A percentile compares a stretch with the other conserved stretches of the same genome.
phyloP scores from a whole-genome alignment of 1,140 invertebrate genomes.

The Calosoma granatense region DNA sequence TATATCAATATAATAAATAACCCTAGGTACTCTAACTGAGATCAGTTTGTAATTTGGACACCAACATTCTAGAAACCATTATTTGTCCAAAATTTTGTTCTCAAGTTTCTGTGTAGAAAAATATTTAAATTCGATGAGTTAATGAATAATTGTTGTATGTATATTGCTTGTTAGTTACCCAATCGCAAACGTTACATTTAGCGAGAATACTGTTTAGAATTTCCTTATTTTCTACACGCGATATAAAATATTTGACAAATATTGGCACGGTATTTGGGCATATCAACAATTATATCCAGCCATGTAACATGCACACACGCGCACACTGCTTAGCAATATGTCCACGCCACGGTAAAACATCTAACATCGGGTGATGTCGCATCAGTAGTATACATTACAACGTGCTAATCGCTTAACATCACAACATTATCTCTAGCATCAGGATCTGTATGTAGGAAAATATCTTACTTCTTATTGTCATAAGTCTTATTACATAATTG shows the following conservation, averaged over 20 bases:
- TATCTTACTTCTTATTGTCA: too few relatives aligned
- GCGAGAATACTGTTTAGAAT: background rate
- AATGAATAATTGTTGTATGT: background rate
- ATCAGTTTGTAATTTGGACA: background rate
- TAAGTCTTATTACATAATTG: too few relatives aligned
- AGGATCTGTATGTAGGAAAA: too few relatives aligned
- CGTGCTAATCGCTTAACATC: too few relatives aligned
- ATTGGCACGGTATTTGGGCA: background rate
- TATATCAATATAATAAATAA: background rate
- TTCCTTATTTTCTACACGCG: background rate
- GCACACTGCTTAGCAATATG: too few relatives aligned
- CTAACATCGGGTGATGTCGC: too few relatives aligned
- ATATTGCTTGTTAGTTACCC: conserved; percentile 1
- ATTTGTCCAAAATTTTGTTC: background rate
- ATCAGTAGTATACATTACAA: too few relatives aligned
- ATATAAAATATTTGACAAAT: conserved; percentile 3
- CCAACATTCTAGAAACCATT: background rate
- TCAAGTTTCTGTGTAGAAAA: background rate
- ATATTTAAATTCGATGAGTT: background rate
- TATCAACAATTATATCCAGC: too few relatives aligned
- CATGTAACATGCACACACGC: too few relatives aligned
- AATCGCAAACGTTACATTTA: background rate
- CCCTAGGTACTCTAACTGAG: background rate
- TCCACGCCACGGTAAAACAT: too few relatives aligned
- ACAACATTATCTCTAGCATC: too few relatives aligned